phyloP scores from a whole-genome alignment of 2,113 vertebrate genomes.

The Dascyllus trimaculatus region DNA sequence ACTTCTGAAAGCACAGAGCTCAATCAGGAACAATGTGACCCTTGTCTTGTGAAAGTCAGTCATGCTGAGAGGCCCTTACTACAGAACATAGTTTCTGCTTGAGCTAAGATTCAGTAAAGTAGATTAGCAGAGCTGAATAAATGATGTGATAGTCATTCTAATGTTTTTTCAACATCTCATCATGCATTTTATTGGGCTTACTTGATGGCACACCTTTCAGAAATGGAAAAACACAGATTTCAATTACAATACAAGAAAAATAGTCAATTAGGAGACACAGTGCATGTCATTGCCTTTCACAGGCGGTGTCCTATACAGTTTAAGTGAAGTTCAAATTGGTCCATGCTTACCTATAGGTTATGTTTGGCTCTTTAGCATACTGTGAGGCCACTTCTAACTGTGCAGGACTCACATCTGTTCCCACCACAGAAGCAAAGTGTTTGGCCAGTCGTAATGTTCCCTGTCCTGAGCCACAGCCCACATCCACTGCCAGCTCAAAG shows the following conservation, averaged over 20 bases:
- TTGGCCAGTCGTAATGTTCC: constrained; percentile 83
- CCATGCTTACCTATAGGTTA: constrained; percentile 85
- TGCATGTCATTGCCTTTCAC: background rate
- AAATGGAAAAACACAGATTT: background rate
- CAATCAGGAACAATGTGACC: background rate
- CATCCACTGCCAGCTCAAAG: constrained; percentile 84
- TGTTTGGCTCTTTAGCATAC: constrained; percentile 58
- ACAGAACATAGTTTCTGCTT: constrained; percentile 17
- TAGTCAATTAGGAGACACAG: background rate
- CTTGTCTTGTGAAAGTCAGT: constrained; percentile 36
- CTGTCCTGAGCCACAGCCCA: constrained; percentile 90
- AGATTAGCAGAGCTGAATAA: background rate
- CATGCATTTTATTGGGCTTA: background rate
- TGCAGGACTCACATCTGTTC: constrained; percentile 86
- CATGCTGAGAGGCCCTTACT: background rate
- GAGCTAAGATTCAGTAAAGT: constrained; percentile 3
- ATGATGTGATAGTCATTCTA: background rate
- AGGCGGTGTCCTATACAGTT: background rate
- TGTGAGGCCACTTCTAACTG: constrained; percentile 85
- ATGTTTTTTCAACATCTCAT: background rate
- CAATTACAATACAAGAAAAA: background rate
- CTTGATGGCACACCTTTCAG: background rate
- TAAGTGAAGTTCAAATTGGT: background rate
- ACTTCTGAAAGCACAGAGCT: background rate
- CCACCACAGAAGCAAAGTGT: constrained; percentile 86